Conservation (phyloP, 2,113 vertebrate species). For the Syrrhaptes paradoxus region DNA sequence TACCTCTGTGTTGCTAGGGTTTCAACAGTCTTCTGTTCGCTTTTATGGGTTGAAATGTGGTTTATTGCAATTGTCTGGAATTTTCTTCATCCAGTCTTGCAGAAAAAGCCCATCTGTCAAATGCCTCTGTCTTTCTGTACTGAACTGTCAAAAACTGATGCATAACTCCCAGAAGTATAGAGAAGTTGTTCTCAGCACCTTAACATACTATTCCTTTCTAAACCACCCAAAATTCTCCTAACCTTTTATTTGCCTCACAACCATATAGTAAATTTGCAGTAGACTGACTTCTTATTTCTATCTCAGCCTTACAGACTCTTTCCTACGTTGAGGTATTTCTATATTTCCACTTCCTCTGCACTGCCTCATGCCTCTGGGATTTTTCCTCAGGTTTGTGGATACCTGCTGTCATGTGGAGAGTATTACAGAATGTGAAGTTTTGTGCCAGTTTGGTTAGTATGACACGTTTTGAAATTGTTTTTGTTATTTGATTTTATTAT, state of each 20-base stretch:
- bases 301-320: not conserved
- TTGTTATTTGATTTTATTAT: no score
- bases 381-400: not conserved
- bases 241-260: not conserved
- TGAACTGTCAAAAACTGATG: conserved; percentile 17
- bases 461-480: not conserved
- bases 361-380: not conserved
- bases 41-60: not conserved
- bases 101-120: conserved; percentile 15
- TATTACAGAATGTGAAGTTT: not conserved
- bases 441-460: not conserved
- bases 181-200: not conserved
- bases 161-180: not conserved
- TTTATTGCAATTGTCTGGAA: conserved; percentile 3
- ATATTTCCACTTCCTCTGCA: not conserved
- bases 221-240: not conserved
- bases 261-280: not conserved
- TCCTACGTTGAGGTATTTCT: not conserved
- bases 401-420: not conserved
- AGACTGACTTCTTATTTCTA: not conserved
- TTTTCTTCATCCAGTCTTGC: conserved; percentile 26
- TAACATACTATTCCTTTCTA: not conserved
- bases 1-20: not conserved
- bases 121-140: not conserved
- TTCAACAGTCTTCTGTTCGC: not conserved